A percentile compares a stretch with the other conserved stretches of the same genome.
phyloP scores from a whole-genome alignment of 1,140 invertebrate species.

The Drosophila seguyi region DNA sequence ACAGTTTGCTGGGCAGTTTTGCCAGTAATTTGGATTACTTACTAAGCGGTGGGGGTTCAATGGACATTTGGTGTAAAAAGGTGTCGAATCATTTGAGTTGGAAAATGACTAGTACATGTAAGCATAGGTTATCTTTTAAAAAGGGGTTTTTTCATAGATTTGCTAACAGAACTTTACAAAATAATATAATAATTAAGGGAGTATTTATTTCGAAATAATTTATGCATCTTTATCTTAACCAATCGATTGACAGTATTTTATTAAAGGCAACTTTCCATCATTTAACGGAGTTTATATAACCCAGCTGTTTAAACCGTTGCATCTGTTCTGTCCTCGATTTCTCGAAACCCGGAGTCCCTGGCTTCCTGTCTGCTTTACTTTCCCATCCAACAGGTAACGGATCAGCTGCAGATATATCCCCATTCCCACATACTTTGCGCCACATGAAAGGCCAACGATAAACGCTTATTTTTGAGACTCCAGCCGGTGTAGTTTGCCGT shows the following conservation, averaged over 20 bases:
- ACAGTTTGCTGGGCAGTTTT: constrained; percentile 27
- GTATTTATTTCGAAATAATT: not conserved
- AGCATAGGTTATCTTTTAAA: not conserved
- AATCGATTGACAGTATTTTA: not conserved
- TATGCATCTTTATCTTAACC: not conserved
- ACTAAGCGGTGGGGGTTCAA: not conserved
- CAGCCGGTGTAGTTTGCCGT: constrained; percentile 9
- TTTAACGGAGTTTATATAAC: not conserved
- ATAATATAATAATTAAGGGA: too few species aligned
- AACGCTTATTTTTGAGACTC: constrained; percentile 16
- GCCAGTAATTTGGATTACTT: constrained; percentile 9
- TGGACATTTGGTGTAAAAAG: constrained; percentile 1
- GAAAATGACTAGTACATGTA: not conserved
- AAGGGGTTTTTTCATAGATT: too few species aligned
- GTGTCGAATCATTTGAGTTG: not conserved
- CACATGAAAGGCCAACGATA: constrained; percentile 16
- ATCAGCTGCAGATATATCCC: constrained; percentile 10
- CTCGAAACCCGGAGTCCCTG: not conserved
- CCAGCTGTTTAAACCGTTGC: constrained; percentile 7
- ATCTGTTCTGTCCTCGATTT: constrained; percentile 21
- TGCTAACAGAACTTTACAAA: not conserved
- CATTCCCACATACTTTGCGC: not conserved
- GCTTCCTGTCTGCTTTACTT: constrained; percentile 16
- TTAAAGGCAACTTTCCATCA: not conserved
- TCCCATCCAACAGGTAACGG: constrained; percentile 6